Evolutionary conservation across 2,888 invertebrate genomes (phyloP).

Genomic region (Acanthoscelides obtectus): DNA sequence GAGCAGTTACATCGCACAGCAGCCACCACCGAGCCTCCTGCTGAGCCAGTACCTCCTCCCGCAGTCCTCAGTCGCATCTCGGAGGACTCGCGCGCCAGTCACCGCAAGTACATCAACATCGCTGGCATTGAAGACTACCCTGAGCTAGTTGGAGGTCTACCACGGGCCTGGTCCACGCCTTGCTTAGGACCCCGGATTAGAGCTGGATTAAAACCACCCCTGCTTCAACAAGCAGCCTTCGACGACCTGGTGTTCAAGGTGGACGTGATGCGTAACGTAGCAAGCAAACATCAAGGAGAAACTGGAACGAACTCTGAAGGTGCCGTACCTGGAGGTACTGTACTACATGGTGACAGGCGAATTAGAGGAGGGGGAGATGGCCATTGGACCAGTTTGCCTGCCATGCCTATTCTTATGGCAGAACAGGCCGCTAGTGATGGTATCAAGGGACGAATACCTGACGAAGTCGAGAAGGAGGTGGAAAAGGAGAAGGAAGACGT

Average conservation of each 20-base stretch:
- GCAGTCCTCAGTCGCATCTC: slow-evolving; percentile 49
- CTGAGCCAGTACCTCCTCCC: slow-evolving; percentile 30
- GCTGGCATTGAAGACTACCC: slow-evolving; percentile 77
- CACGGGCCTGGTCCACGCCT: slow-evolving; percentile 46
- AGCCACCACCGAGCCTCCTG: slow-evolving; percentile 36
- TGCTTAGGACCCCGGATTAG: slow-evolving; percentile 52
- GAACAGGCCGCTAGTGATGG: slow-evolving; percentile 11
- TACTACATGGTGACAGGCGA: neutral
- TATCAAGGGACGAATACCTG: slow-evolving; percentile 11
- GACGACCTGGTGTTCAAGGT: slow-evolving; percentile 76
- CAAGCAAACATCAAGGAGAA: slow-evolving; percentile 52
- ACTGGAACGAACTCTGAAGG: slow-evolving; percentile 41
- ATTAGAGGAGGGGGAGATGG: slow-evolving; percentile 40
- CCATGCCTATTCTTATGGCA: slow-evolving; percentile 35
- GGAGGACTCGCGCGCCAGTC: slow-evolving; percentile 51
- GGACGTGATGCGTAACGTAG: slow-evolving; percentile 78
- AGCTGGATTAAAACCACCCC: slow-evolving; percentile 68
- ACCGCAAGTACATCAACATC: slow-evolving; percentile 65
- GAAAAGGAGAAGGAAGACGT: slow-evolving; percentile 25
- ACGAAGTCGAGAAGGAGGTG: slow-evolving; percentile 34
- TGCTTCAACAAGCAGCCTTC: slow-evolving; percentile 82
- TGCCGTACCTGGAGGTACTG: no score
- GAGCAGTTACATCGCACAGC: slow-evolving; percentile 50
- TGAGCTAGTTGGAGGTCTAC: slow-evolving; percentile 51
- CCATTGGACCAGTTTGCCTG: slow-evolving; percentile 40